phyloP scores from a whole-genome alignment of 2,113 vertebrate genomes.

The Chaetura pelagica region DNA sequence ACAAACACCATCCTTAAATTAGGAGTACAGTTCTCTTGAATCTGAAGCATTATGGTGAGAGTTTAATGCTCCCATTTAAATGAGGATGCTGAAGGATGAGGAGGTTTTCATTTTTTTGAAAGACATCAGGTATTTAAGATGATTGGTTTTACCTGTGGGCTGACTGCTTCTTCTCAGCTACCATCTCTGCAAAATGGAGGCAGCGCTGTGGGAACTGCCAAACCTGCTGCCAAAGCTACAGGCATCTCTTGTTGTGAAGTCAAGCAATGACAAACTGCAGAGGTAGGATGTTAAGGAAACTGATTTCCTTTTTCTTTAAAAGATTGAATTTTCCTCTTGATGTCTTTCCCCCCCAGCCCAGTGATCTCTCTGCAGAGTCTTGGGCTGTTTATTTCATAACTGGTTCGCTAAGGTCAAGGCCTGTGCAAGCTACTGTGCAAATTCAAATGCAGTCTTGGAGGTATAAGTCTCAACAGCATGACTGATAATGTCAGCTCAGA shows the following conservation, averaged over 20 bases:
- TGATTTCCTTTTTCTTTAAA: neutral
- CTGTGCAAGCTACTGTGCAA: neutral
- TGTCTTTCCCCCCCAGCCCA: neutral
- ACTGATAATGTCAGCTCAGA: neutral
- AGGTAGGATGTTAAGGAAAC: neutral
- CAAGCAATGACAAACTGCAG: neutral
- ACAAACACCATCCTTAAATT: neutral
- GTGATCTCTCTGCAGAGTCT: neutral
- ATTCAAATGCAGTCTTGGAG: neutral
- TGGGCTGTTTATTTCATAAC: neutral
- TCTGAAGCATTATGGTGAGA: neutral
- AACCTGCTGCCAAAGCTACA: neutral
- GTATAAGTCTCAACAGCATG: neutral
- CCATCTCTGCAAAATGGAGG: neutral
- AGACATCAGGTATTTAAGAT: neutral
- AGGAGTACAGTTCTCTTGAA: neutral
- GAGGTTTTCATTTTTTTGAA: neutral
- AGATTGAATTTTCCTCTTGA: neutral
- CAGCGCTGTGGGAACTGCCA: rapidly evolving
- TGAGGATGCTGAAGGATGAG: neutral
- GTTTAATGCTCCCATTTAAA: neutral
- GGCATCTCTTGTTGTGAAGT: neutral
- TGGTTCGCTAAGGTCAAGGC: neutral
- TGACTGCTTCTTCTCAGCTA: neutral
- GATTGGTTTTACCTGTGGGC: neutral